Evolutionary conservation across 2,888 invertebrate species (phyloP).

Genomic region (Eurois occulta): DNA sequence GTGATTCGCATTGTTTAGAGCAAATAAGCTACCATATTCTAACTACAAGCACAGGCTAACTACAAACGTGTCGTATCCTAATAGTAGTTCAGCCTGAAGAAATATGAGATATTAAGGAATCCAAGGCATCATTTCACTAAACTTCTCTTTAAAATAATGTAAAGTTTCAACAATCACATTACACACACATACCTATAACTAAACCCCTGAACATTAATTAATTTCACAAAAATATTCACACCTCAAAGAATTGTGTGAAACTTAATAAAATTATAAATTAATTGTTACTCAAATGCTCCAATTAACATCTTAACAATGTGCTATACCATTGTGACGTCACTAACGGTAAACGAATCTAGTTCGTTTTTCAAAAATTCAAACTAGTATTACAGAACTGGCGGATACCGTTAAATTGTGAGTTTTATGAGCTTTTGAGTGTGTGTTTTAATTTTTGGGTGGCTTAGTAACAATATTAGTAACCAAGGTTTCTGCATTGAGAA

Average conservation of each 20-base stretch:
- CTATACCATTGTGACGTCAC: slow-evolving; percentile 64
- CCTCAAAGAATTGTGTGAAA: slow-evolving; percentile 50
- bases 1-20: background rate
- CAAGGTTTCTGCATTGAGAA: background rate
- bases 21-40: background rate
- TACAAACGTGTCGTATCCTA: background rate
- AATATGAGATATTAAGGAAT: background rate
- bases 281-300: slow-evolving; percentile 58
- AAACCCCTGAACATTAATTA: slow-evolving; percentile 38
- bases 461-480: background rate
- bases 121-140: background rate
- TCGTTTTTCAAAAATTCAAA: slow-evolving; percentile 51
- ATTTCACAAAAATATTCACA: slow-evolving; percentile 50
- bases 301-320: slow-evolving; percentile 57
- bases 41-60: background rate
- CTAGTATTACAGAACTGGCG: slow-evolving; percentile 35
- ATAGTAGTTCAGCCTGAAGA: background rate
- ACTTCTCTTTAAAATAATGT: background rate
- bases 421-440: slow-evolving; percentile 24
- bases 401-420: slow-evolving; percentile 56
- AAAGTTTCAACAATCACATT: slow-evolving; percentile 9
- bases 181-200: background rate
- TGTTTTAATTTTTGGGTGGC: background rate
- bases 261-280: slow-evolving; percentile 47
- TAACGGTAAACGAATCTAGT: slow-evolving; percentile 61